phyloP scores from a whole-genome alignment of 1,140 invertebrate species.

The Eriosoma lanigerum region DNA sequence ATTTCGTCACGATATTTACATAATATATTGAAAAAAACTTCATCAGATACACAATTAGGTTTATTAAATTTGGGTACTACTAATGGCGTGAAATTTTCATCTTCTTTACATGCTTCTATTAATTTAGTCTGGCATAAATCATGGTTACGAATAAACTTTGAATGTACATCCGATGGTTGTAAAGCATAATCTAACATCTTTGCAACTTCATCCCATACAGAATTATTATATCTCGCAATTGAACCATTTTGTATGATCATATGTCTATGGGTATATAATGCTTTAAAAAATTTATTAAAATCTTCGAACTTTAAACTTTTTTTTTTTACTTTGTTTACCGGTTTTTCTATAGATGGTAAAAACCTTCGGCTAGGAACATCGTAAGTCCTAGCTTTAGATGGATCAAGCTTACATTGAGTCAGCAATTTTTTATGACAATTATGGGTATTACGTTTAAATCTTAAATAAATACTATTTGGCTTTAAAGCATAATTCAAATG shows the following conservation, averaged over 20 bases:
- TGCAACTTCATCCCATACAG: conserved; percentile 33
- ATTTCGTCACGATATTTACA: conserved; percentile 35
- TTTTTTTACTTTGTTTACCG: conserved; percentile 23
- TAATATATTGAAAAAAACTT: conserved; percentile 21
- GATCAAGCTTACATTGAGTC: conserved; percentile 29
- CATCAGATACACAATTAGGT: conserved; percentile 39
- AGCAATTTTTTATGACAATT: conserved; percentile 32
- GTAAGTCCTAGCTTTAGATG: background rate
- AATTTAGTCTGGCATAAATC: conserved; percentile 44
- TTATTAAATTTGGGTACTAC: conserved; percentile 19
- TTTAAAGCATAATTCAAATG: conserved; percentile 37
- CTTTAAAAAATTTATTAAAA: conserved; percentile 42
- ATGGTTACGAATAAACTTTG: conserved; percentile 46
- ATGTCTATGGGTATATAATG: conserved; percentile 23
- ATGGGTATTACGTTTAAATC: conserved; percentile 33
- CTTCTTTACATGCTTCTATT: conserved; percentile 41
- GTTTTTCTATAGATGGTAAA: background rate
- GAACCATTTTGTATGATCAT: conserved; percentile 33
- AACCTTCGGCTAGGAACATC: conserved; percentile 16
- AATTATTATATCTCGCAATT: conserved; percentile 41
- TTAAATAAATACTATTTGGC: conserved; percentile 42
- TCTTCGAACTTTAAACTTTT: conserved; percentile 41
- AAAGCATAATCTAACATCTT: conserved; percentile 46
- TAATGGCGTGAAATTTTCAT: conserved; percentile 37
- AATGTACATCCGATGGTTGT: conserved; percentile 29